phyloP scores from a whole-genome alignment of 2,113 vertebrate genomes.

The Alligator mississippiensis region DNA sequence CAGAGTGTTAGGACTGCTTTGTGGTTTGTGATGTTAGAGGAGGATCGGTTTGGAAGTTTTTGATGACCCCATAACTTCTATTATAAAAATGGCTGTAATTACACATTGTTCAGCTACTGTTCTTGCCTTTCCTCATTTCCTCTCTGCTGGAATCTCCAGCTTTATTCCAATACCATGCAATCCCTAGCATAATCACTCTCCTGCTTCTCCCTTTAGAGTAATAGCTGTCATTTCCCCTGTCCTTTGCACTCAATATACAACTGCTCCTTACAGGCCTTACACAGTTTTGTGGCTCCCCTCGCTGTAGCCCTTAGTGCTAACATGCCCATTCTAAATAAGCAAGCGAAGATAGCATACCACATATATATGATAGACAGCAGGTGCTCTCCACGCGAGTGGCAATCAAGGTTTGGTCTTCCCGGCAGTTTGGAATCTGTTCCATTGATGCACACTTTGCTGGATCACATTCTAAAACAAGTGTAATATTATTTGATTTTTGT shows the following conservation, averaged over 20 bases:
- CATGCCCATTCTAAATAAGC: neutral
- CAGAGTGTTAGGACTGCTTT: too few relatives aligned
- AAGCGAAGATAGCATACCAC: slow-evolving; percentile 79
- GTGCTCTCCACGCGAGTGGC: slow-evolving; percentile 84
- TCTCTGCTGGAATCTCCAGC: neutral
- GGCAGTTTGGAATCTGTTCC: slow-evolving; percentile 81
- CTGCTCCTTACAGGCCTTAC: neutral
- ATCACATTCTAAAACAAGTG: slow-evolving; percentile 87
- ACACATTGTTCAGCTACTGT: too few relatives aligned
- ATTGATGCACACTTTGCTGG: slow-evolving; percentile 85
- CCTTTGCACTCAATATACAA: neutral
- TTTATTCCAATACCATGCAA: too few relatives aligned
- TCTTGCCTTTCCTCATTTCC: neutral
- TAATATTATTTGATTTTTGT: neutral
- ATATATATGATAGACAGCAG: slow-evolving; percentile 92
- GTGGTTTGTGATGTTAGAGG: too few relatives aligned
- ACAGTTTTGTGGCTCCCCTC: neutral
- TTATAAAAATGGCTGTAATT: too few relatives aligned
- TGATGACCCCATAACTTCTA: too few relatives aligned
- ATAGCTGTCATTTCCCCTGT: neutral
- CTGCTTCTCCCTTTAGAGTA: too few relatives aligned
- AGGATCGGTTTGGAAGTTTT: too few relatives aligned
- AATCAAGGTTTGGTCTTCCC: slow-evolving; percentile 89
- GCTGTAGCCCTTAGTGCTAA: neutral
- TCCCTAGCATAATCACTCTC: too few relatives aligned